Conservation (phyloP, 2,888 invertebrate species). For the Poecilobothrus nobilitatus region DNA sequence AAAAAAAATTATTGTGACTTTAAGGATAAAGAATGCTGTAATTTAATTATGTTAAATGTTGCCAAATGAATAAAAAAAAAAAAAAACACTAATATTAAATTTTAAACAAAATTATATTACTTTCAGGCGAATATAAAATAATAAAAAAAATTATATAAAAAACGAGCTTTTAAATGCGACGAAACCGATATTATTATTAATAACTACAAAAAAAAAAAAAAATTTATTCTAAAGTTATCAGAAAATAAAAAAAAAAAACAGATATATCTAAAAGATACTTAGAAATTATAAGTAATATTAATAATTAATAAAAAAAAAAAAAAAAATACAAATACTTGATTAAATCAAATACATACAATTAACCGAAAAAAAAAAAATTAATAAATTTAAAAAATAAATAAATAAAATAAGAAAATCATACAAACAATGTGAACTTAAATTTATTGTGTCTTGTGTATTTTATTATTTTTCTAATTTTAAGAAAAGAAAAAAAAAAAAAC, state of each 20-base stretch:
- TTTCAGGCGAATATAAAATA: background rate
- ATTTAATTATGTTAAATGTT: slow-evolving; percentile 1
- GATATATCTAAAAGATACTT: background rate
- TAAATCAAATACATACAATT: no score
- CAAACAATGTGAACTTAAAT: background rate
- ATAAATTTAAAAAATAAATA: background rate
- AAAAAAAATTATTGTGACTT: background rate
- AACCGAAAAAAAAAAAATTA: background rate
- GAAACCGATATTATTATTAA: no score
- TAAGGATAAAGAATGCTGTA: background rate
- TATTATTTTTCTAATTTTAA: background rate
- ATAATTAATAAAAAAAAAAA: no score
- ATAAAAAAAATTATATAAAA: background rate
- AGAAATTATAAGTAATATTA: no score
- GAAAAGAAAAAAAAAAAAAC: no score
- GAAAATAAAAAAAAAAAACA: background rate
- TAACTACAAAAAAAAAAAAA: background rate
- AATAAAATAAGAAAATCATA: background rate
- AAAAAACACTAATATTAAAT: background rate
- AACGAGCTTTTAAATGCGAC: background rate
- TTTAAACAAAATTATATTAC: background rate
- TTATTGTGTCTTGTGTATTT: slow-evolving; percentile 2
- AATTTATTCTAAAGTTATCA: background rate
- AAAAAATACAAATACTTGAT: no score
- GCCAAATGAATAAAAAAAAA: background rate